Evolutionary conservation across 2,797 vertebrate species (phyloP), one percentile per base, ranked within the genome.

Genomic region (Phoxinus dragarum): DNA sequence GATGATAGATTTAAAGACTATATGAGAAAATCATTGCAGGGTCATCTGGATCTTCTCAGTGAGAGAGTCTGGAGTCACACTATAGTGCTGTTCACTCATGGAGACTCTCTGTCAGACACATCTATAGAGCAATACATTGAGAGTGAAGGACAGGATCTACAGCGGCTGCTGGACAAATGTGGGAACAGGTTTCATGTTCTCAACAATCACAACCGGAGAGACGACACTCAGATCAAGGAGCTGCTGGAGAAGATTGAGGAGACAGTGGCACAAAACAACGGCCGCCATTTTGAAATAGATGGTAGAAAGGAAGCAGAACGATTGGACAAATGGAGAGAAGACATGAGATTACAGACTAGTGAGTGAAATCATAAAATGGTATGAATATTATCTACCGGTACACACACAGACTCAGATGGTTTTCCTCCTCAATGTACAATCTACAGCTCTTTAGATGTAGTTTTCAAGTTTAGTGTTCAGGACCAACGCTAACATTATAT

Each of bases 51-150:
- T 47, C 59, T 80, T 80, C 77, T 80, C 3, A 0, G 74, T 59
- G 34, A 76, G 74, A 76, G 74, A 56, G 11, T 76, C 74, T 76
- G 74, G 74, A 76, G 74, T 56, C 75, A 61, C 36, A 77, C 52
- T 59, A 56, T 59, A 77, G 75, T 59, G 36, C 21, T 68, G 36
- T 68, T 68, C 67, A 68, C 67, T 23, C 0, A 0, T 40, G 67
- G 67, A 69, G 67, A 69, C 40, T 79, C 3, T 79, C 56, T 79
- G n/a, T 59, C 4, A 11, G 76, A 79, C 38, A 44, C 76, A 34
- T 79, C 59, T 79, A 79, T 79, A 79, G 76, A 79, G 56, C 23
- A 34, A 14, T 40, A 79, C 76, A 79, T 79, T 66, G 76, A 79
- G 67, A 69, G 67, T 23, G 36, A 69, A 69, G 67, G 36, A 3